phyloP scores from a whole-genome alignment of 2,888 invertebrate genomes.

The Ametastegia equiseti region DNA sequence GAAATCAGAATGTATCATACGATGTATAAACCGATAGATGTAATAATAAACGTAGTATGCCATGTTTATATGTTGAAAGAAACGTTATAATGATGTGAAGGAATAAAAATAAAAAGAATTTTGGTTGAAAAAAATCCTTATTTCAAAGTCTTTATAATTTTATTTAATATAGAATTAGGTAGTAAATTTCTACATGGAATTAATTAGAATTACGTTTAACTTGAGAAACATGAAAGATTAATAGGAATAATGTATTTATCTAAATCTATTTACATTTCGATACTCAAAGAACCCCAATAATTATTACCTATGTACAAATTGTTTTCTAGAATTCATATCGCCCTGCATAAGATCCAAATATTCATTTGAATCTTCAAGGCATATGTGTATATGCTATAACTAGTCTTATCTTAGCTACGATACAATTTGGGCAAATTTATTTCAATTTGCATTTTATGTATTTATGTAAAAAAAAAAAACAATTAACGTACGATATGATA shows the following conservation, averaged over 20 bases:
- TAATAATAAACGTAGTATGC: conserved; percentile 28
- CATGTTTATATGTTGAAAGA: conserved; percentile 17
- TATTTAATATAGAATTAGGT: conserved; percentile 14
- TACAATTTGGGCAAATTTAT: not conserved
- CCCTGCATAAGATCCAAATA: not conserved
- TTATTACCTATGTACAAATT: conserved; percentile 38
- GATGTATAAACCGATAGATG: conserved; percentile 32
- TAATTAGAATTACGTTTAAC: conserved; percentile 27
- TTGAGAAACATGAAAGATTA: conserved; percentile 34
- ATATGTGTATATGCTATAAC: not conserved
- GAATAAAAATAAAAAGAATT: conserved; percentile 19
- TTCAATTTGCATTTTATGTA: not conserved
- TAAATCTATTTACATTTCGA: conserved; percentile 43
- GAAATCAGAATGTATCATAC: conserved; percentile 30
- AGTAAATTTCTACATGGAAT: conserved; percentile 21
- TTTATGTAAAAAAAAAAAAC: not conserved
- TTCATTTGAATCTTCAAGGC: not conserved
- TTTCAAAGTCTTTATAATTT: conserved; percentile 15
- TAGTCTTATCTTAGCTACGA: not conserved
- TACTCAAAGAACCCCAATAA: conserved; percentile 1
- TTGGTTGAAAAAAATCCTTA: not conserved
- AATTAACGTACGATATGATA: not conserved
- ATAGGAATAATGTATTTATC: conserved; percentile 34
- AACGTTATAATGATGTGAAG: not conserved
- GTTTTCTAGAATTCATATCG: not conserved